phyloP scores from a whole-genome alignment of 2,797 vertebrate species.

The Decapterus maruadsi region DNA sequence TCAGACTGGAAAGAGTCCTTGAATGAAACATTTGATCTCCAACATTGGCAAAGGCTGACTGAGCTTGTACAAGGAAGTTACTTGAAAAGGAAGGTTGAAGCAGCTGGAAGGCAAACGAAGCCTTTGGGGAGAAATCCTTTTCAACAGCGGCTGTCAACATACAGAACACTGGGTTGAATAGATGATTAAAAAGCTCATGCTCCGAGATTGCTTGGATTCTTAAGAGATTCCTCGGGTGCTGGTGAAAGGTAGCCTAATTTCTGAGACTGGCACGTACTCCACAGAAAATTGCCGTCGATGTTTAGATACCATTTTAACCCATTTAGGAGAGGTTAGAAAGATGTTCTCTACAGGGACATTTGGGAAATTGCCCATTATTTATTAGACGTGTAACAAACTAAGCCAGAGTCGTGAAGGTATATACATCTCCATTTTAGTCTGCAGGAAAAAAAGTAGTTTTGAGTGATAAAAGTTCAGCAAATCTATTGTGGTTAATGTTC shows the following conservation, averaged over 20 bases:
- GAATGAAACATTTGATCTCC: constrained; percentile 40
- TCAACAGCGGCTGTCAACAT: constrained; percentile 32
- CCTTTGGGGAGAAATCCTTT: constrained; percentile 36
- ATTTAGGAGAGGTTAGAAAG: not conserved
- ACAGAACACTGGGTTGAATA: constrained; percentile 38
- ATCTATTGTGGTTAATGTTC: constrained; percentile 23
- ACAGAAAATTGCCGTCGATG: constrained; percentile 36
- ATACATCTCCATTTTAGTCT: constrained; percentile 1
- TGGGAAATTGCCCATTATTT: constrained; percentile 5
- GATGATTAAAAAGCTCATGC: constrained; percentile 54
- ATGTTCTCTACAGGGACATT: constrained; percentile 2
- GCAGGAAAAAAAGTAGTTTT: constrained; percentile 6
- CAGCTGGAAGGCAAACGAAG: constrained; percentile 36
- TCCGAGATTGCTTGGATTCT: constrained; percentile 35
- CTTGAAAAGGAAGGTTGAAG: constrained; percentile 45
- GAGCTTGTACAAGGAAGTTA: constrained; percentile 15
- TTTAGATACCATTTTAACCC: constrained; percentile 31
- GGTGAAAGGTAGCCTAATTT: constrained; percentile 68
- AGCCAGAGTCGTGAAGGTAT: not conserved
- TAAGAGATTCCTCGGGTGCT: constrained; percentile 42
- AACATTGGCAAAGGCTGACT: constrained; percentile 25
- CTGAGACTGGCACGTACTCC: constrained; percentile 33
- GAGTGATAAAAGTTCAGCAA: constrained; percentile 28
- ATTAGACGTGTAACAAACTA: not conserved
- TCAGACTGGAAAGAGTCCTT: constrained; percentile 36